Evolutionary conservation across 1,140 invertebrate genomes (phyloP), one percentile per base, ranked within the genome.

Genomic region (Theocolax elegans): DNA sequence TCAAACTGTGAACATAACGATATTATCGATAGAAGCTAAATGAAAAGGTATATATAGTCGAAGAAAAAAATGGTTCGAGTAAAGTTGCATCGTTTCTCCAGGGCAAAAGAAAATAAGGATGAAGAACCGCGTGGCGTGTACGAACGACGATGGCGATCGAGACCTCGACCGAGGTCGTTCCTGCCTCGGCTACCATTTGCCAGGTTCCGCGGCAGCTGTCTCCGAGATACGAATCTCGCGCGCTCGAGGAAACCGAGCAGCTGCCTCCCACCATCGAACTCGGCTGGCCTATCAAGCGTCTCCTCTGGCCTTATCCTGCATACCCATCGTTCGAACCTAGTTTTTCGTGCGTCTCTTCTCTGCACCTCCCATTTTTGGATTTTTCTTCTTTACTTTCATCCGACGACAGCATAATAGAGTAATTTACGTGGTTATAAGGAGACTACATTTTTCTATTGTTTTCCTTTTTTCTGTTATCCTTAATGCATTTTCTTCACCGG

Each of bases 251-350:
- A n/a, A 48, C 49, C 25, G 7, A 21, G 21, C 64, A 65, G 48
- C 81, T 83, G 81, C 72, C 79, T 80, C 74, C 74, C 73, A 77
- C 75, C 73, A 77, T 38, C 19, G 59, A n/a, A n/a, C n/a, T n/a
- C n/a, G n/a, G n/a, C n/a, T n/a, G n/a, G n/a, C n/a, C n/a, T n/a
- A 42, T 58, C 40, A n/a, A 19, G 0, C 23, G 7, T 38, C 4
- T 13, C 27, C n/a, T 21, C 21, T 6, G 12, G 49, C 21, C 49
- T 21, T 53, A 53, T 53, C 49, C 17, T 21, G 19, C 2, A n/a
- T n/a, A n/a, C n/a, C n/a, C n/a, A n/a, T n/a, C n/a, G n/a, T n/a
- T n/a, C n/a, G n/a, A n/a, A n/a, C n/a, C n/a, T n/a, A n/a, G n/a
- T n/a, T n/a, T 17, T 56, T 29, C 13, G 21, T 15, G 53, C 53